Conservation (phyloP, 2,888 invertebrate species). For the Yponomeuta cagnagella region DNA sequence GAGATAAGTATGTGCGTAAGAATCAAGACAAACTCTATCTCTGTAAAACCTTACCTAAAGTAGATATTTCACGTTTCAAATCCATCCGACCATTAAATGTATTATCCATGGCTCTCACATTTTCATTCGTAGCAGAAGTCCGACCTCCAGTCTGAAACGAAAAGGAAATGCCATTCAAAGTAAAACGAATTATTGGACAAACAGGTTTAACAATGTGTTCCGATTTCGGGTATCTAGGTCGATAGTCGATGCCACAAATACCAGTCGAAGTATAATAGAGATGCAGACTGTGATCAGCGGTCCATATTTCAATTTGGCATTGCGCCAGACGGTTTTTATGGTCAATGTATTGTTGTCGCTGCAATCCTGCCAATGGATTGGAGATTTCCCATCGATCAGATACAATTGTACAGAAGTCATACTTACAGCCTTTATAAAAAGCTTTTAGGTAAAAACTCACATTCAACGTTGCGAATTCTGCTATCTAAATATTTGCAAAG, state of each 20-base stretch:
- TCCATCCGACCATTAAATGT: background rate
- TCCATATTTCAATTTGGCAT: slow-evolving; percentile 60
- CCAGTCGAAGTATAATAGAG: slow-evolving; percentile 45
- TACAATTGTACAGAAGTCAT: background rate
- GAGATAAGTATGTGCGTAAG: too few relatives aligned
- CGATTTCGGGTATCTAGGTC: slow-evolving; percentile 54
- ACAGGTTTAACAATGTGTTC: slow-evolving; percentile 26
- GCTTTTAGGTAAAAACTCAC: background rate
- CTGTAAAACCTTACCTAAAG: background rate
- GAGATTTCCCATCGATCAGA: background rate
- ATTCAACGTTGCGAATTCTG: too few relatives aligned
- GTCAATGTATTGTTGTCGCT: slow-evolving; percentile 42
- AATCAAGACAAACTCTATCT: too few relatives aligned
- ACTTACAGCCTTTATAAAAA: background rate
- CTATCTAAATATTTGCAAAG: too few relatives aligned
- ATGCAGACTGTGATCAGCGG: slow-evolving; percentile 46
- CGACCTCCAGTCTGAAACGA: slow-evolving; percentile 32
- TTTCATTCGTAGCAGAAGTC: slow-evolving; percentile 17
- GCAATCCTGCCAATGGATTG: slow-evolving; percentile 32
- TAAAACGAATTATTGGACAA: background rate
- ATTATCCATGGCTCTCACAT: slow-evolving; percentile 20
- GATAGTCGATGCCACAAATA: slow-evolving; percentile 58
- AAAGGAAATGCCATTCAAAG: background rate
- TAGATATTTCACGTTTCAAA: background rate
- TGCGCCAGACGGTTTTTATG: slow-evolving; percentile 50